Evolutionary conservation across 2,113 vertebrate genomes (phyloP), one percentile per base, ranked within the genome.

Genomic region (Petroica traversi): DNA sequence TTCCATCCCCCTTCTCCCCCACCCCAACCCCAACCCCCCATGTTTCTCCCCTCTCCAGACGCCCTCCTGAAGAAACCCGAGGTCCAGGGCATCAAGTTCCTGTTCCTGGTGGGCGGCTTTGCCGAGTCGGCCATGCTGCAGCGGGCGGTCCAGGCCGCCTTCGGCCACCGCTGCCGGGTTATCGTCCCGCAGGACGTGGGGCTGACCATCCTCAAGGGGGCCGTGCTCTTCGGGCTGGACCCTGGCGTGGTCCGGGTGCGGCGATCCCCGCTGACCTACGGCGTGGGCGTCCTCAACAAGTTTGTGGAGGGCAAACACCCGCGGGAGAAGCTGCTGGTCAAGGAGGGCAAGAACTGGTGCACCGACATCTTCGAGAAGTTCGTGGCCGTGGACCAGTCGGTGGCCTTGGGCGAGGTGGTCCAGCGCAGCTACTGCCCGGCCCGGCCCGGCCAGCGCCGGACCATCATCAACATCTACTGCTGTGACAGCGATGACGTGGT

Each of bases 401-500:
- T 99, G 97, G 99, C 99, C 0, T 93, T 99, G 85, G 99, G 99
- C 0, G 99, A 99, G 92, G 98, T 99, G 48, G 99, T 99, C 33
- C 98, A 98, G 43, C 91, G 99, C 57, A 99, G 99, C 89, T 99
- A 99, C 98, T 99, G 99, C 28, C 99, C 99, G 0, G 99, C 99
- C 2, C 97, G 99, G 9, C 89, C 97, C 0, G 99, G 99, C 45
- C 99, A 99, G 78, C 98, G 98, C 34, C 98, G 99, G 71, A 99
- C 99, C 97, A 98, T 99, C 98, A 99, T 99, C 98, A 99, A 99
- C 96, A 98, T 99, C 97, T 99, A 99, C 98, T 99, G 99, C 98
- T 98, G 98, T 2, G 77, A 97, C 5, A 97, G 93, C 0, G 99
- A 99, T 2, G 99, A 99, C 6, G 97, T 98, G n/a, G 97, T 96